Evolutionary conservation across 2,888 invertebrate genomes (phyloP).

Genomic region (Loripinus fragilis): DNA sequence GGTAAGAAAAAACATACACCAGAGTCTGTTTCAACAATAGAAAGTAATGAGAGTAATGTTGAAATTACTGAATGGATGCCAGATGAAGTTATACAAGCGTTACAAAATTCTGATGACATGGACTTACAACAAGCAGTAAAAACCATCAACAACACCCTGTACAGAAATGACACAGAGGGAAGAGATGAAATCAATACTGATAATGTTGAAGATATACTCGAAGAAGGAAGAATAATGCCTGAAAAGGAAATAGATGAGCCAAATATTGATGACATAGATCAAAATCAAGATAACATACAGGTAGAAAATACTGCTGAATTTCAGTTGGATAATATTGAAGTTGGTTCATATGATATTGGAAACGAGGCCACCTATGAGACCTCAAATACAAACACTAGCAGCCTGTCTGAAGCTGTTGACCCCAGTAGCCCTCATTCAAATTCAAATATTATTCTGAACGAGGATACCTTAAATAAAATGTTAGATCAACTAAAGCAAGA

Average conservation of each 20-base stretch:
- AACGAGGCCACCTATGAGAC: no score
- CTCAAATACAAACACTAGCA: no score
- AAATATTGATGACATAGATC: no score
- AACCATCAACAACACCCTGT: neutral
- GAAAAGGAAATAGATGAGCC: neutral
- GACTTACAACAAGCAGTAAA: neutral
- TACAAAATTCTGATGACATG: neutral
- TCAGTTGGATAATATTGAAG: no score
- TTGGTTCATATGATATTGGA: no score
- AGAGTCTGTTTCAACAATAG: neutral
- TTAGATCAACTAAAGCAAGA: neutral
- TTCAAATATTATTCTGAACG: neutral
- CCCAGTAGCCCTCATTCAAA: no score
- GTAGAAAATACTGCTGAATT: no score
- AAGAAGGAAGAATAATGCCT: neutral
- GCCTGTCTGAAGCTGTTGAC: no score
- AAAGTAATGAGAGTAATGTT: neutral
- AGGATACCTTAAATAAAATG: neutral
- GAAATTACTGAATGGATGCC: neutral
- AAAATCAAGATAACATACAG: no score
- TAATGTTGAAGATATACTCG: neutral
- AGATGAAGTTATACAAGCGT: neutral
- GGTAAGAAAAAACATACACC: neutral
- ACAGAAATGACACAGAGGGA: neutral
- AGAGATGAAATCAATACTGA: neutral